These are phyloP conservation scores for Ptychadena robeensis DNA, from an alignment of 2,797 vertebrate species.

Conservation along the genomic window DNA sequence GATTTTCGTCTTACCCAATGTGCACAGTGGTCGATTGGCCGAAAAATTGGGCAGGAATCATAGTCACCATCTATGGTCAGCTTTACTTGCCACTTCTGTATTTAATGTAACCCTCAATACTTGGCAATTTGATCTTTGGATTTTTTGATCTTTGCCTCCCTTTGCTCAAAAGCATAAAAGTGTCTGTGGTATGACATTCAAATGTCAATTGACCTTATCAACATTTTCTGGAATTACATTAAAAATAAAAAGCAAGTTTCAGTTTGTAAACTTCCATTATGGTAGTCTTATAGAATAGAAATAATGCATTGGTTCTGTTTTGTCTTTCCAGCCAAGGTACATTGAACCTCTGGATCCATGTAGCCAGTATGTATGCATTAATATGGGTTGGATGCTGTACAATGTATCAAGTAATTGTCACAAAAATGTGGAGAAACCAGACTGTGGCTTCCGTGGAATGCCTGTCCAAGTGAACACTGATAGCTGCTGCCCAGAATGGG, in stretches of 20 bases:
- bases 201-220: not conserved
- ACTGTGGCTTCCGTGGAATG: slow-evolving; percentile 92
- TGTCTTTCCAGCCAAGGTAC: slow-evolving; percentile 81
- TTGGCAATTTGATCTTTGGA: no score
- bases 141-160: no score
- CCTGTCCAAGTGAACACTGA: slow-evolving; percentile 90
- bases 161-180: not conserved
- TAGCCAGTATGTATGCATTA: slow-evolving; percentile 92
- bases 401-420: slow-evolving; percentile 92
- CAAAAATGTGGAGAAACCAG: slow-evolving; percentile 84
- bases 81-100: no score
- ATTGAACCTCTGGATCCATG: slow-evolving; percentile 91
- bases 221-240: not conserved
- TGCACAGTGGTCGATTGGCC: no score
- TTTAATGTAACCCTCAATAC: no score
- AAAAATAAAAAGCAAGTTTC: not conserved
- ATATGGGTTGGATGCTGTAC: slow-evolving; percentile 88
- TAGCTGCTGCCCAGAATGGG: slow-evolving; percentile 94
- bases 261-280: not conserved
- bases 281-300: not conserved
- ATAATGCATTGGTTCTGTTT: not conserved
- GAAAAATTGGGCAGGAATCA: no score
- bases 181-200: not conserved
- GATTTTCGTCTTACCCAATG: no score
- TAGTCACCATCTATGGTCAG: no score